Evolutionary conservation across 2,888 invertebrate species (phyloP), one percentile per base, ranked within the genome.

Genomic region (Embidobia sp.): DNA sequence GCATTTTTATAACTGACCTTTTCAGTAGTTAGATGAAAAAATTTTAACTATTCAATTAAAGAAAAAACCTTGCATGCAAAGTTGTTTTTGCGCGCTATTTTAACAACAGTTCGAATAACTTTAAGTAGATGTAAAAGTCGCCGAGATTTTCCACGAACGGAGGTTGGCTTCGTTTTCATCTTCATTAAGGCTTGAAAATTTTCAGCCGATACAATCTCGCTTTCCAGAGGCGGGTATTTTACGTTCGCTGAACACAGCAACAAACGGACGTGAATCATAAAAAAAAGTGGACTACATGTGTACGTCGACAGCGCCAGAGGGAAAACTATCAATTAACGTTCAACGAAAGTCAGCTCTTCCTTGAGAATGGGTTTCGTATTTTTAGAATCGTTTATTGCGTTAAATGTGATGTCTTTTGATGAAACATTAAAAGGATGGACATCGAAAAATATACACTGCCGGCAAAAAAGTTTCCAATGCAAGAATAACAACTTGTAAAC

Each of bases 291-390:
- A 48, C 16, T 66, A 31, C 27, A 18, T 35, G 35, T 57, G 26
- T 44, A 51, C 29, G 46, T 48, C 48, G 18, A 57, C 53, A 35
- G 11, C 15, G 22, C 15, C 29, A 40, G 40, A 67, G 48, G 37
- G 40, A 46, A 67, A 67, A 48, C 55, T 37, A 67, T 67, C 11
- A 55, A 67, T 48, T 55, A 67, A 57, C 46, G 37, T 57, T 66
- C 19, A 67, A 37, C 29, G 55, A 67, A 57, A 57, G 51, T 44
- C 19, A 22, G 18, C 15, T 55, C 26, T 55, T 55, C 10, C 55
- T 67, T 22, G 44, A 46, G 27, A 46, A 27, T 26, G 16, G 2
- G 7, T 27, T 48, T 35, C 18, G 10, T 61, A 48, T 61, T 61
- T 35, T 48, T 27, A 35, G 11, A 16, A 26, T 27, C 8, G 26